Base-by-base conservation (phyloP, 2,113 vertebrate species). In the Lutjanus erythropterus region DNA sequence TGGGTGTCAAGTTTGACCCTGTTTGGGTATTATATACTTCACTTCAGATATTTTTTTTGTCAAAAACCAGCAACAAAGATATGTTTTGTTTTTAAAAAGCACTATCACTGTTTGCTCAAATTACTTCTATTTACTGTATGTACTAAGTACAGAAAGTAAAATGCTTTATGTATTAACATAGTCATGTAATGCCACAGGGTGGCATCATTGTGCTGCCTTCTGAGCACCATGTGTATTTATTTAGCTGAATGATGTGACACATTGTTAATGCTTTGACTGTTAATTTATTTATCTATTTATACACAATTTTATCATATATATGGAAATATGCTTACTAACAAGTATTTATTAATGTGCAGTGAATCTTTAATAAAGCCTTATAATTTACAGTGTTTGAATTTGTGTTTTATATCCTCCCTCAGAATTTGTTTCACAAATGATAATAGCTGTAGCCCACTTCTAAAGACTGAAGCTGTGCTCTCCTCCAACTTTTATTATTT, bases 81-180 rank as follows among this genome's bases (percentile, higher is more conserved):
- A 25, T 49, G 11, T 15, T 14, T 31, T 47, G 5, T 47, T 68
- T 39, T 69, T n/a, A 25, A 11, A 56, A 68, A 69, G 9, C 12
- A 76, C 19, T 29, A 12, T 21, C 39, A 11, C 6, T 44, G 18
- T 62, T 41, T 65, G 9, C 25, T 70, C 31, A 4, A 71, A 39
- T 12, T 6, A 72, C 35, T 53, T 25, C 15, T n/a, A 71, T 81
- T 85, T 87, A 85, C 88, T 71, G 84, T 89, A 86, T 93, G 92
- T 93, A 91, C 91, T 61, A 33, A 88, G 91, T 88, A 92, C 88
- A 92, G 31, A 78, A 66, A 56, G 73, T 53, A 11, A 50, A 71
- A 66, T 19, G 10, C n/a, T 59, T 31, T 6, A 0, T 82, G 78
- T 78, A 71, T 80, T 90, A 79, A 87, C 78, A 29, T 67, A 42